These are phyloP conservation scores for Gila orcuttii DNA, from an alignment of 2,113 vertebrate genomes.

Conservation along the genomic window DNA sequence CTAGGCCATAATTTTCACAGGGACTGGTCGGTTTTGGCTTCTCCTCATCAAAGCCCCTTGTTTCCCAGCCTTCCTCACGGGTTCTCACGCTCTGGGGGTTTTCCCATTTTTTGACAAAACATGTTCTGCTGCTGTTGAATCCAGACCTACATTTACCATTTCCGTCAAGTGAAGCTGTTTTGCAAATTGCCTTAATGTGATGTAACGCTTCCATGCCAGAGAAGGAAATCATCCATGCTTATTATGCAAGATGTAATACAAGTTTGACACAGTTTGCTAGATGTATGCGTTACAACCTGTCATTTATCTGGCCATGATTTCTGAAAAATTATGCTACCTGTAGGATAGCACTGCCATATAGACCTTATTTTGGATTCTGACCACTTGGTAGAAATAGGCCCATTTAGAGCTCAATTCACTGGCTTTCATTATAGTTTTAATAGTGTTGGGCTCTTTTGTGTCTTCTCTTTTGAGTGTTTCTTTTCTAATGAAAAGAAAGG, in stretches of 20 bases:
- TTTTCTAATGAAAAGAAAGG: neutral
- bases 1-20: neutral
- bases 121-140: conserved; percentile 17
- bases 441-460: neutral
- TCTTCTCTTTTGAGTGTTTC: neutral
- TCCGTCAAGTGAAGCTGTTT: conserved; percentile 37
- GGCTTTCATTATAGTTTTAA: neutral
- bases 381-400: conserved; percentile 10
- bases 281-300: neutral
- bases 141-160: conserved; percentile 13
- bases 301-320: neutral
- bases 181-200: conserved; percentile 11
- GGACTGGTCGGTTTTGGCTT: neutral
- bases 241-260: conserved; percentile 15
- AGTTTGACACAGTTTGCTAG: conserved; percentile 22
- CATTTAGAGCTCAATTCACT: conserved; percentile 7
- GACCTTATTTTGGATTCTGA: conserved; percentile 22
- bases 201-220: neutral
- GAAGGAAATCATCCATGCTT: conserved; percentile 14
- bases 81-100: conserved; percentile 38
- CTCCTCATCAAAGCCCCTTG: conserved; percentile 20
- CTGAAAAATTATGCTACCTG: neutral
- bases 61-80: conserved; percentile 10
- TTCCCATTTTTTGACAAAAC: conserved; percentile 31
- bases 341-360: neutral